Conservation (phyloP, 2,113 vertebrate species). For the Megaptera novaeangliae region DNA sequence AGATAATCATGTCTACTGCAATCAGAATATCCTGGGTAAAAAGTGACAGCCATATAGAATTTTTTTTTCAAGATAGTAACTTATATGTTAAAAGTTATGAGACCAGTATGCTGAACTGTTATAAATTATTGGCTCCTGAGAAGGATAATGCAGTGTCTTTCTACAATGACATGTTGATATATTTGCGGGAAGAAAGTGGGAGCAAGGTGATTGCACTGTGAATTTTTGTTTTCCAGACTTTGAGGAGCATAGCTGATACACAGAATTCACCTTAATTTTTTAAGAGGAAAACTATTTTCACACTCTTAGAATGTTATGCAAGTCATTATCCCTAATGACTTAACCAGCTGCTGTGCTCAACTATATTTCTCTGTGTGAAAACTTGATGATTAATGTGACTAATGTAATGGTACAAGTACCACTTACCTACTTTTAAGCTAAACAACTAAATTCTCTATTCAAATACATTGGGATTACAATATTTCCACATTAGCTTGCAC, state of each 20-base stretch:
- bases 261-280: constrained; percentile 25
- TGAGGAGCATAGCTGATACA: not conserved
- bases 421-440: constrained; percentile 54
- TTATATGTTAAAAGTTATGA: not conserved
- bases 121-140: not conserved
- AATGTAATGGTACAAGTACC: constrained; percentile 46
- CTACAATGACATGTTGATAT: not conserved
- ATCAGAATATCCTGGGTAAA: not conserved
- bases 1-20: not conserved
- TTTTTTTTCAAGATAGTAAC: not conserved
- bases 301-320: constrained; percentile 16
- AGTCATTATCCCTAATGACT: constrained; percentile 43
- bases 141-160: not conserved
- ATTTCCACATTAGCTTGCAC: constrained; percentile 21
- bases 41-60: not conserved
- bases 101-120: not conserved
- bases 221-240: not conserved
- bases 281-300: constrained; percentile 32
- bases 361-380: constrained; percentile 57
- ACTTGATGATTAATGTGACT: constrained; percentile 54
- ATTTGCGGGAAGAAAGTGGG: rapidly evolving
- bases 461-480: not conserved
- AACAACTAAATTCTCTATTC: constrained; percentile 9
- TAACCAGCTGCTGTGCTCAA: constrained; percentile 38
- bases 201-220: rapidly evolving